These are phyloP conservation scores for Mustelus asterias DNA, from an alignment of 2,113 vertebrate genomes.

Conservation along the genomic window DNA sequence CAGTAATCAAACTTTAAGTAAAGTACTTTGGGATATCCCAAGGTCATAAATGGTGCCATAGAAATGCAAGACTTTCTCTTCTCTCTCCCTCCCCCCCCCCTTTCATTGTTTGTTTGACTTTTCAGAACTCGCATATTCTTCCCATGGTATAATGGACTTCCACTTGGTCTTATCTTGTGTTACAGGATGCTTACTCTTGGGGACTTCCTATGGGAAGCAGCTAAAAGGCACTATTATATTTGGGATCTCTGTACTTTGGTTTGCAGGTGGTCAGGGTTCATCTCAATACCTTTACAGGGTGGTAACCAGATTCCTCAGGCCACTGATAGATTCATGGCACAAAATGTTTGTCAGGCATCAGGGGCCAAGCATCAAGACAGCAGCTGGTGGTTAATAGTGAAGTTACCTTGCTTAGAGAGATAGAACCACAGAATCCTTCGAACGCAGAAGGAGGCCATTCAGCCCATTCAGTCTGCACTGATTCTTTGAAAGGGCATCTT, in stretches of 20 bases:
- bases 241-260: neutral
- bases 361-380: neutral
- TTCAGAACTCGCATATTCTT: neutral
- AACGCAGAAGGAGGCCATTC: too few species aligned
- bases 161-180: neutral
- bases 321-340: neutral
- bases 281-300: neutral
- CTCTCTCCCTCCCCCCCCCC: too few species aligned
- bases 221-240: neutral
- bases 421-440: too few species aligned
- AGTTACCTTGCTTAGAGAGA: neutral
- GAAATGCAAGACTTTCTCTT: too few species aligned
- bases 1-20: too few species aligned
- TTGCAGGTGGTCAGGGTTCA: neutral
- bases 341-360: neutral
- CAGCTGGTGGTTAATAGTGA: neutral
- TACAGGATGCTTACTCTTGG: neutral
- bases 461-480: too few species aligned
- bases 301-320: neutral
- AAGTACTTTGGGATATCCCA: too few species aligned
- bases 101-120: neutral
- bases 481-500: too few species aligned
- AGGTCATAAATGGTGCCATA: too few species aligned
- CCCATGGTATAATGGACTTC: neutral
- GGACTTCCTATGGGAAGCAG: neutral